Base-by-base conservation (phyloP, 2,797 vertebrate genomes). In the Sciurus vulgaris region DNA sequence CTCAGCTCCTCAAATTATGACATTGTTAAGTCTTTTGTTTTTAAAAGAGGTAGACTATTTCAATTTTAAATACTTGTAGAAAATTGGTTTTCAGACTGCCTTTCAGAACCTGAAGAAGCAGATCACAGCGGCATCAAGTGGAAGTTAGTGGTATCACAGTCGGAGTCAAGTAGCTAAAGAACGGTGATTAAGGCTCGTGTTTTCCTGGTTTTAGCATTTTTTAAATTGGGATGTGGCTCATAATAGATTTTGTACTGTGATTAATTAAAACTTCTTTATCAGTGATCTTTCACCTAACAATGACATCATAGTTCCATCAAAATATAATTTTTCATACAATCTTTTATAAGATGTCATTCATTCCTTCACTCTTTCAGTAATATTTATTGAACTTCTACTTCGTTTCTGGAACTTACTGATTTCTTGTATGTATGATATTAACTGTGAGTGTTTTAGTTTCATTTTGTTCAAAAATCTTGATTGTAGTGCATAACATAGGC, bases 61-160 rank as follows among this genome's bases (percentile, higher is more conserved):
- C 44, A 6, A 5, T 20, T 51, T 78, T 54, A 63, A 63, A 63
- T 74, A 17, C 51, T 30, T 22, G 0, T 24, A 65, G 86, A 89
- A 95, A 95, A n/a, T 5, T 51, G 7, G 11, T 63, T 82, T 87
- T 90, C 76, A 20, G 17, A 12, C 5, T 56, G 6, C 56, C 26
- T 61, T 67, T 67, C 13, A 69, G 54, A 72, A 44, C 22, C 33
- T 65, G 79, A 98, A 97, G 61, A 49, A 69, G 72, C 96, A 97
- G 98, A 28, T 96, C 91, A 85, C 84, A 98, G 98, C 96, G 97
- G 79, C 98, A 98, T 97, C 98, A 98, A 98, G 98, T 97, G 98
- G 98, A 87, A 0, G 2, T 22, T 9, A 0, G 12, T 93, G 86
- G 74, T 95, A 90, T 63, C 78, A 82, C 67, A 89, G 4, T 4